Evolutionary conservation across 2,888 invertebrate genomes (phyloP).

Genomic region (Meandrusa payeni): DNA sequence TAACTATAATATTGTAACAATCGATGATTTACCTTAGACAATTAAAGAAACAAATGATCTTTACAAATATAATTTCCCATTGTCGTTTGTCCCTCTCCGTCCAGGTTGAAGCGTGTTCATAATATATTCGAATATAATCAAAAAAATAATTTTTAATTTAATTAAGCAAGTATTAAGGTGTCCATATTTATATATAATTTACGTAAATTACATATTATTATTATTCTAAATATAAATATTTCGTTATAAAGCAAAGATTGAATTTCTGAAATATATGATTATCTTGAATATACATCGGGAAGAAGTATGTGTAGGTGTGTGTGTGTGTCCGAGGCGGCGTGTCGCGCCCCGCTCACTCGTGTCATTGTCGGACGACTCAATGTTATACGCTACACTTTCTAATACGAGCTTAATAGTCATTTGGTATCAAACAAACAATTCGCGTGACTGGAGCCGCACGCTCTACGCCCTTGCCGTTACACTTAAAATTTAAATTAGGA

Average conservation of each 20-base stretch:
- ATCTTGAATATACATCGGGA: too few species aligned
- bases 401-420: slow-evolving; percentile 54
- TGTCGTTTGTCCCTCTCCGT: slow-evolving; percentile 68
- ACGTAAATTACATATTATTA: slow-evolving; percentile 3
- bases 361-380: slow-evolving; percentile 4
- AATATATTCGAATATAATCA: slow-evolving; percentile 46
- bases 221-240: not conserved
- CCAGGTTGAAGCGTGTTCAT: slow-evolving; percentile 74
- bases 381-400: slow-evolving; percentile 43
- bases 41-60: slow-evolving; percentile 15
- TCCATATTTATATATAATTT: slow-evolving; percentile 1
- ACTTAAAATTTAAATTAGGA: slow-evolving; percentile 53
- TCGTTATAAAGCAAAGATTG: not conserved
- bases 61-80: slow-evolving; percentile 40
- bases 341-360: too few species aligned
- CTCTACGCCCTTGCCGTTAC: slow-evolving; percentile 59
- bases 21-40: not conserved
- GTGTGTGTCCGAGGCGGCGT: too few species aligned
- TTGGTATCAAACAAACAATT: slow-evolving; percentile 44
- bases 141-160: slow-evolving; percentile 44
- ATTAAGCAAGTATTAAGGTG: slow-evolving; percentile 31
- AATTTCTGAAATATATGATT: too few species aligned
- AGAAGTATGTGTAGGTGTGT: too few species aligned
- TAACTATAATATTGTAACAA: too few species aligned
- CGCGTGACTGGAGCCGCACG: slow-evolving; percentile 49